Evolutionary conservation across 2,888 invertebrate species (phyloP).

Genomic region (Aleiodes alternator): DNA sequence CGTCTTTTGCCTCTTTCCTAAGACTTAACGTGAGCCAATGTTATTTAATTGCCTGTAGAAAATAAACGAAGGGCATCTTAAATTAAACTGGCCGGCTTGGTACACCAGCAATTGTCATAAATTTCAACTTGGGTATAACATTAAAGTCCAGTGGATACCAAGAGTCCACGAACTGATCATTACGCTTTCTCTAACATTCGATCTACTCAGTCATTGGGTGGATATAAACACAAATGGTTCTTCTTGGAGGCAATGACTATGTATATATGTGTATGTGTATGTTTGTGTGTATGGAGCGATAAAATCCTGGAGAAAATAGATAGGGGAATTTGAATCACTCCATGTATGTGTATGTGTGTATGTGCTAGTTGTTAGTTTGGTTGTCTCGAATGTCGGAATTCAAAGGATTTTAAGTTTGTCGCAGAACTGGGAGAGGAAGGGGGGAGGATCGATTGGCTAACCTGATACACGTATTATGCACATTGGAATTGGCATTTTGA

Average conservation of each 20-base stretch:
- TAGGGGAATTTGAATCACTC: too few relatives aligned
- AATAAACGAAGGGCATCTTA: constrained; percentile 10
- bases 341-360: not conserved
- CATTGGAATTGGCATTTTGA: too few relatives aligned
- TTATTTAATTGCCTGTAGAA: not conserved
- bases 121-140: not conserved
- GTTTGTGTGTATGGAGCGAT: too few relatives aligned
- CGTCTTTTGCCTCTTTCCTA: not conserved
- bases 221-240: too few relatives aligned
- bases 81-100: constrained; percentile 4
- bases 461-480: too few relatives aligned
- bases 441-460: too few relatives aligned
- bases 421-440: too few relatives aligned
- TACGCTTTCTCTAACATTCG: constrained; percentile 11
- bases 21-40: not conserved
- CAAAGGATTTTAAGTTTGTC: too few relatives aligned
- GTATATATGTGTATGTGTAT: too few relatives aligned
- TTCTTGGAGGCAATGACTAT: too few relatives aligned
- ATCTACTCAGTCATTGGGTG: not conserved
- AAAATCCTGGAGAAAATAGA: too few relatives aligned
- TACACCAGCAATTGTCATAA: constrained; percentile 9
- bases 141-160: not conserved
- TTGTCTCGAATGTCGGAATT: too few relatives aligned
- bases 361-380: not conserved
- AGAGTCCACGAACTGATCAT: not conserved